Base-by-base conservation (phyloP, 2,888 invertebrate genomes). In the Drosophila kokeensis region DNA sequence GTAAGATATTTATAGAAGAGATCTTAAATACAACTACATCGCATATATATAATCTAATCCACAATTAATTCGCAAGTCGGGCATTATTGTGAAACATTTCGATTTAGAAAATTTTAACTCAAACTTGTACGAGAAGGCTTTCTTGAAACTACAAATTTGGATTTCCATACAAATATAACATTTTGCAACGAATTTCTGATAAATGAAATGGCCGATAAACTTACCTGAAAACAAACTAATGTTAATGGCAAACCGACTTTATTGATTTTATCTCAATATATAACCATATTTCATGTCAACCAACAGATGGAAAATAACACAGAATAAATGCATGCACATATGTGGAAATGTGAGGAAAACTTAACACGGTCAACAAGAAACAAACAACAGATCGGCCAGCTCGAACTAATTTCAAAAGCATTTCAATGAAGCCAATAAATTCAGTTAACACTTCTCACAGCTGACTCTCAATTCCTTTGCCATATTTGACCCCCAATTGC, bases 371-470 rank as follows among this genome's bases (percentile, higher is more conserved):
- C 48, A 82, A 72, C 54, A 66, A 38, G 24, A 71, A 66, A 66
- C 62, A 58, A 15, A 29, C 42, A 53, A 34, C 61, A 73, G 60
- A 50, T 45, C 11, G 38, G 38, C 54, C 30, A 42, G 18, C 59
- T 30, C 32, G 58, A 45, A 62, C 62, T 72, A 62, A 72, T 70
- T 40, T 52, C 38, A 68, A 81, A 79, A 76, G 63, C 64, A 76
- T 82, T 82, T 82, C 81, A 83, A 81, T 83, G 71, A 81, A 71
- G 59, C 61, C 70, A 79, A 82, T 84, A 68, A 84, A 83, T 82
- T 82, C 66, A 73, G 48, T 58, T 52, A 27, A 50, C 45, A 15
- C 45, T 8, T 13, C 42, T 0, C 32, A 53, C 32, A 53, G 18
- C 54, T 50, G 24, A 42, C n/a, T 11, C 29, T 50, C 15, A 24